phyloP scores from a whole-genome alignment of 2,888 invertebrate genomes.

The Sclerodermus sp. region DNA sequence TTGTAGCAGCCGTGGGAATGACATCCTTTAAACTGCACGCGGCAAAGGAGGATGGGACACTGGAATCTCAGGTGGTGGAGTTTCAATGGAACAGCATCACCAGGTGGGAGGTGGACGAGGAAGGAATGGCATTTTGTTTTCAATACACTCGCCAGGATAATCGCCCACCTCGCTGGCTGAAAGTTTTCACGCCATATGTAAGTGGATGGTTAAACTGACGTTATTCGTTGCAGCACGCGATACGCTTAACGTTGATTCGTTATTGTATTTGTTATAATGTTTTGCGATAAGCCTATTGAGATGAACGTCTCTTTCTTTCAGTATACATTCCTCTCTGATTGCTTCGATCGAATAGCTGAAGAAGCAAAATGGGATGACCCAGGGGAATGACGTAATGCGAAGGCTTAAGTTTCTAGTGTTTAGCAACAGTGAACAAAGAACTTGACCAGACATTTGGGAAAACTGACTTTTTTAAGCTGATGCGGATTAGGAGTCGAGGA shows the following conservation, averaged over 20 bases:
- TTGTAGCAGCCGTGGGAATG: slow-evolving; percentile 73
- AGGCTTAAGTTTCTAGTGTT: no score
- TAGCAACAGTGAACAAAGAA: slow-evolving; percentile 9
- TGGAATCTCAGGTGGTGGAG: slow-evolving; percentile 78
- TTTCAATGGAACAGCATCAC: slow-evolving; percentile 82
- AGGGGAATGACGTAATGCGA: slow-evolving; percentile 66
- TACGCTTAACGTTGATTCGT: neutral
- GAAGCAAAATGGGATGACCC: slow-evolving; percentile 86
- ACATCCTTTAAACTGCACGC: slow-evolving; percentile 75
- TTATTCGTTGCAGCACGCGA: no score
- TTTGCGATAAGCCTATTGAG: no score
- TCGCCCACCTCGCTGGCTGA: slow-evolving; percentile 80
- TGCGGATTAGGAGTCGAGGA: slow-evolving; percentile 6
- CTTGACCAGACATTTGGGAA: slow-evolving; percentile 19
- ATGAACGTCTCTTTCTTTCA: slow-evolving; percentile 51
- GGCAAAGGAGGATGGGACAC: slow-evolving; percentile 78
- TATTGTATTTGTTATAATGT: slow-evolving; percentile 1
- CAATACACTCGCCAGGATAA: slow-evolving; percentile 78
- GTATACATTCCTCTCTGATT: slow-evolving; percentile 89
- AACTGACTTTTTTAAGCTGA: slow-evolving; percentile 16
- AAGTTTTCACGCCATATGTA: slow-evolving; percentile 87
- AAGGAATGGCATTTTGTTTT: slow-evolving; percentile 87
- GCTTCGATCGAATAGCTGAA: slow-evolving; percentile 93
- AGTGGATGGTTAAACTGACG: slow-evolving; percentile 53
- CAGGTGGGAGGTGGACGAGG: slow-evolving; percentile 89